Base-by-base conservation (phyloP, 2,888 invertebrate genomes). In the Coleophora flavipennella region DNA sequence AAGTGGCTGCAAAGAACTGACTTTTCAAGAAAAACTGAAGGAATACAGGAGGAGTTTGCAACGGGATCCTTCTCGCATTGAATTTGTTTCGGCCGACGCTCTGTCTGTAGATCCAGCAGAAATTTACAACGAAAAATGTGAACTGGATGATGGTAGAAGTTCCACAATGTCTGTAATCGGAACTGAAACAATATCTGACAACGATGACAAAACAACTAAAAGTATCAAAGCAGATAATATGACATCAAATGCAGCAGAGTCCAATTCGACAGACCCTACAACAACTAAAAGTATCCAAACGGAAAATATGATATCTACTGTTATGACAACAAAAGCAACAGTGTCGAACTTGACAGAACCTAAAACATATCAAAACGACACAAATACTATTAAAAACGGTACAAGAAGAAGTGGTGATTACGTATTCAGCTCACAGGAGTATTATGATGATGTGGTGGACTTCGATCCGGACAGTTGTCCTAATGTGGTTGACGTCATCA, bases 351-450 rank as follows among this genome's bases (percentile, higher is more conserved):
- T 6, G 20, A 20, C 3, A 6, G 20, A 4, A 20, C 20, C 3
- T 6, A 20, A 4, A 4, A 6, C 20, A 20, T 4, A 6, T 20
- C 20, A 20, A 20, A 20, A 20, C 20, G 20, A 20, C 6, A 4
- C 20, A 20, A 6, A 20, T 20, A 20, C 6, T 20, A 4, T 20
- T 20, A 20, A 20, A 6, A 20, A 20, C 6, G 20, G 6, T 6
- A 43, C 13, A 3, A 58, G 74, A 27, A 57, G 73, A 6, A 53
- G 51, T 0, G 58, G 59, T 13, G 79, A 79, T 10, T 81, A 83
- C 39, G 51, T 64, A 48, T 77, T 78, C 31, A 75, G 75, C 41
- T 74, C 78, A 0, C 44, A 59, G 0, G 80, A 81, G 43, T 80
- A 80, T 43, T 76, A 79, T 31, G 80, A 78, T 10, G 78, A 79